These are phyloP conservation scores for Hymenopus coronatus DNA, from an alignment of 2,888 invertebrate species.

Conservation along the genomic window DNA sequence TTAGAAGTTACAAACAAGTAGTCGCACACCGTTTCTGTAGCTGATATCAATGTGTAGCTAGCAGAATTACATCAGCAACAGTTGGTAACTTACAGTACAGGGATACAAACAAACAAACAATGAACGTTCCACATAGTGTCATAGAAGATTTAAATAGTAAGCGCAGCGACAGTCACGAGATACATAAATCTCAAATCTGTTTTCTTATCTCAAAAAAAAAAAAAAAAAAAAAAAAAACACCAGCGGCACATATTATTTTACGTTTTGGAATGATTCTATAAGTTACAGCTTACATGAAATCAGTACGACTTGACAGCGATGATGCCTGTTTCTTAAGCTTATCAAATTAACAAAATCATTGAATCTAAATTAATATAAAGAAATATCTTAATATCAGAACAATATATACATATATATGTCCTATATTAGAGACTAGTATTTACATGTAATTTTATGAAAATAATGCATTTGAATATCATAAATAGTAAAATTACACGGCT, in stretches of 20 bases:
- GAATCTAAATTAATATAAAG: no score
- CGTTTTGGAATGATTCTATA: background rate
- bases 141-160: background rate
- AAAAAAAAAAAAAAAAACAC: background rate
- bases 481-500: background rate
- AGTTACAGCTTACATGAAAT: background rate
- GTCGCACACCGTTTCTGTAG: no score
- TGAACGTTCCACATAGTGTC: background rate
- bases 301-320: background rate
- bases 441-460: background rate
- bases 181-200: background rate
- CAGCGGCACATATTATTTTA: background rate
- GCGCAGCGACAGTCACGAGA: background rate
- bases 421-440: background rate
- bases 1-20: no score
- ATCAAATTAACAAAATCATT: background rate
- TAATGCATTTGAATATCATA: background rate
- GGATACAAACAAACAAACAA: background rate
- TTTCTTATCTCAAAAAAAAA: background rate
- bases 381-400: background rate
- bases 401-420: background rate
- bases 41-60: no score
- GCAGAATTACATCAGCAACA: no score
- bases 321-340: background rate
- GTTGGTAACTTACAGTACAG: no score